Evolutionary conservation across 37 sponge, comb jelly and placozoan species (phyloP).

Genomic region (Spongia lamella): DNA sequence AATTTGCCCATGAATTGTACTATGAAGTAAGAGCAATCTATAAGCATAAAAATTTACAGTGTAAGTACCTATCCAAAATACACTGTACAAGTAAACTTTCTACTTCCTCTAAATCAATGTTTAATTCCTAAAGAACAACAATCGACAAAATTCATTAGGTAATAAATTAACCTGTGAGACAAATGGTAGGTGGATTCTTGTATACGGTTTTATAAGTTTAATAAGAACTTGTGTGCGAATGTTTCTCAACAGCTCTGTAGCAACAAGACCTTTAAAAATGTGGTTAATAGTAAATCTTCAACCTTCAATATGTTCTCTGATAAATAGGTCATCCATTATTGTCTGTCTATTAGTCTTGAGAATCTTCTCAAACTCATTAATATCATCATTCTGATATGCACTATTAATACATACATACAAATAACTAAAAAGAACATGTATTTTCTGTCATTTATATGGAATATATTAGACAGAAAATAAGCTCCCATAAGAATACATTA

Average conservation of each 20-base stretch:
- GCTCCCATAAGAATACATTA: no score
- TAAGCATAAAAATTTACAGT: conserved; percentile 1
- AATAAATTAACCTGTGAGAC: conserved; percentile 62
- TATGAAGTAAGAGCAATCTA: not conserved
- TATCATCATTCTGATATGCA: conserved; percentile 95
- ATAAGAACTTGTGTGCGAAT: conserved; percentile 89
- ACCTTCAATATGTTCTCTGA: conserved; percentile 93
- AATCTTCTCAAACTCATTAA: conserved; percentile 90
- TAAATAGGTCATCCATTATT: conserved; percentile 94
- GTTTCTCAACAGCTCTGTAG: conserved; percentile 67
- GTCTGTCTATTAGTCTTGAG: conserved; percentile 72
- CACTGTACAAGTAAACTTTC: conserved; percentile 84
- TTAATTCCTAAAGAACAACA: conserved; percentile 56
- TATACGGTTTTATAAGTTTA: conserved; percentile 91
- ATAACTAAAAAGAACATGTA: no score
- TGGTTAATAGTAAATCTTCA: no score
- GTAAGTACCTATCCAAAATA: conserved; percentile 78
- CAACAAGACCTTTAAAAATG: not conserved
- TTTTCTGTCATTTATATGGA: no score
- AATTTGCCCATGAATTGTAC: conserved; percentile 73
- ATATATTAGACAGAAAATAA: no score
- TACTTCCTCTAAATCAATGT: conserved; percentile 80
- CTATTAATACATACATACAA: conserved; percentile 13
- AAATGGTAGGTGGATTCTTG: conserved; percentile 80
- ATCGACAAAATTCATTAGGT: not conserved